Conservation (phyloP, 1,140 invertebrate species). For the Musca domestica region DNA sequence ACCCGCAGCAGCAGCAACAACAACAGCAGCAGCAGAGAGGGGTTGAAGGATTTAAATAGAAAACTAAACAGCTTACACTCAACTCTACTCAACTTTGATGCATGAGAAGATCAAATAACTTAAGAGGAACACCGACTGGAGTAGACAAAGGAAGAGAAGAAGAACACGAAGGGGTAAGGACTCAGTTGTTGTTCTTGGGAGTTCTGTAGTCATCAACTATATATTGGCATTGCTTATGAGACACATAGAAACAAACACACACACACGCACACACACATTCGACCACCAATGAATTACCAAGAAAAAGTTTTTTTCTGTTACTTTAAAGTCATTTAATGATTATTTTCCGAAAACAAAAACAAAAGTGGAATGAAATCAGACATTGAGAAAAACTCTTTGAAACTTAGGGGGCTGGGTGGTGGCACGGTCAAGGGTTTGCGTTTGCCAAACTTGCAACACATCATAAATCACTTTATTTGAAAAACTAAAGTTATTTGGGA, state of each 20-base stretch:
- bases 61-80: conserved; percentile 9
- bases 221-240: background rate
- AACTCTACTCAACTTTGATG: background rate
- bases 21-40: background rate
- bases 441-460: conserved; percentile 10
- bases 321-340: conserved; percentile 17
- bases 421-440: background rate
- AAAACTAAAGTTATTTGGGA: conserved; percentile 16
- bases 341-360: background rate
- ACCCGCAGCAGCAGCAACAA: background rate
- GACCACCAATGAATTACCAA: background rate
- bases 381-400: too few species aligned
- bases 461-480: conserved; percentile 17
- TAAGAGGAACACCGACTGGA: background rate
- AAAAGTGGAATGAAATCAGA: too few species aligned
- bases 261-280: too few species aligned
- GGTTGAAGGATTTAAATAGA: background rate
- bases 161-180: too few species aligned
- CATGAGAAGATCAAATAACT: conserved; percentile 16
- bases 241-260: background rate
- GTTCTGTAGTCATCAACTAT: background rate
- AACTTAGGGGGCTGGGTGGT: too few species aligned
- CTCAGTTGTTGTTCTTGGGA: too few species aligned
- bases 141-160: background rate
- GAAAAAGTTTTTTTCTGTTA: conserved; percentile 1